Percentiles rank a stretch among this genome's conserved stretches.
These are phyloP conservation scores for Agelastica alni DNA, from an alignment of 2,888 invertebrate genomes.

Conservation along the genomic window DNA sequence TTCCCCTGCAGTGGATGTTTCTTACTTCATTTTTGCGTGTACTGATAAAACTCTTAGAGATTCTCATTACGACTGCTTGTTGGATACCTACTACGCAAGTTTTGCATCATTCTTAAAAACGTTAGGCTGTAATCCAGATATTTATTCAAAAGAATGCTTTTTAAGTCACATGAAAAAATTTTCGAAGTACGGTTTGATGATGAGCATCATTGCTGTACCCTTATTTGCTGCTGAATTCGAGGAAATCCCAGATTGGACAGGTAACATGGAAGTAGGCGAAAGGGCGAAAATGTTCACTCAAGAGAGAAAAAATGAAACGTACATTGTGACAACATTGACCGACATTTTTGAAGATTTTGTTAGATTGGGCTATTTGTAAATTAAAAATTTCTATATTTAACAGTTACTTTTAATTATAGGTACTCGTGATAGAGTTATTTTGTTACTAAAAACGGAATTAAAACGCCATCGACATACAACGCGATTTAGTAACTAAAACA, in stretches of 20 bases:
- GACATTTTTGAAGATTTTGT: constrained; percentile 22
- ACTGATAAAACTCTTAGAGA: constrained; percentile 25
- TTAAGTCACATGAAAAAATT: constrained; percentile 16
- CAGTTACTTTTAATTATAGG: too few relatives aligned
- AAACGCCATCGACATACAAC: too few relatives aligned
- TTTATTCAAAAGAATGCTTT: constrained; percentile 11
- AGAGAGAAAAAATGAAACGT: constrained; percentile 16
- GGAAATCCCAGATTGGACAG: constrained; percentile 25
- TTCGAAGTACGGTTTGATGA: constrained; percentile 25
- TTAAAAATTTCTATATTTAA: too few relatives aligned
- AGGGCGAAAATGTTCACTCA: constrained; percentile 18
- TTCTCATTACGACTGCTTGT: constrained; percentile 12
- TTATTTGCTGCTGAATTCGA: constrained; percentile 17
- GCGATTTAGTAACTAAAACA: too few relatives aligned
- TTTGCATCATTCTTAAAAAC: constrained; percentile 4
- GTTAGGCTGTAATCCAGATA: neutral
- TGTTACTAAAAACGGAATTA: too few relatives aligned
- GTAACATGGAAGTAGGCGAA: constrained; percentile 12
- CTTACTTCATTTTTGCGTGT: constrained; percentile 23
- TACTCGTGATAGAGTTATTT: too few relatives aligned
- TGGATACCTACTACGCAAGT: constrained; percentile 17
- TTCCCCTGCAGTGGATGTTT: constrained; percentile 23
- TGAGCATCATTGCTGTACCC: constrained; percentile 21
- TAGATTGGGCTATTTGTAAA: constrained; percentile 17
- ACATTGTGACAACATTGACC: constrained; percentile 9